Evolutionary conservation across 2,113 vertebrate genomes (phyloP).

Genomic region (Atractosteus spatula): DNA sequence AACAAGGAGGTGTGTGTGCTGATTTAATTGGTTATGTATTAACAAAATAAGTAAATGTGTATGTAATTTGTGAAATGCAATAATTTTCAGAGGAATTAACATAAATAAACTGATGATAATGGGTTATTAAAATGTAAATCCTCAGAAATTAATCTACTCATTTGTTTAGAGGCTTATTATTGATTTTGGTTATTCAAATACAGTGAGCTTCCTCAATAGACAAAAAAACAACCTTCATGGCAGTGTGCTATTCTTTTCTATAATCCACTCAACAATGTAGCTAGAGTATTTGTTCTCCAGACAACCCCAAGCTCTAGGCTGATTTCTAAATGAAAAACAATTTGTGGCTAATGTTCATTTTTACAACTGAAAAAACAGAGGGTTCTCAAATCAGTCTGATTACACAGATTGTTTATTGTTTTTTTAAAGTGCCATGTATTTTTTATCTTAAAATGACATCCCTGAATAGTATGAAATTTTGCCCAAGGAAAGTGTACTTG

Average conservation of each 20-base stretch:
- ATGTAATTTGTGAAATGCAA: slow-evolving; percentile 13
- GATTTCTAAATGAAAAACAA: slow-evolving; percentile 38
- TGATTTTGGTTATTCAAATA: background rate
- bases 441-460: too few relatives aligned
- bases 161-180: background rate
- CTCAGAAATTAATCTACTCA: slow-evolving; percentile 25
- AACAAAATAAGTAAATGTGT: too few relatives aligned
- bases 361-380: too few relatives aligned
- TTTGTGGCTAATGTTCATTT: slow-evolving; percentile 39
- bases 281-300: slow-evolving; percentile 38
- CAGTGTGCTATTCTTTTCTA: slow-evolving; percentile 10
- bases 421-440: too few relatives aligned
- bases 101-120: slow-evolving; percentile 18
- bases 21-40: too few relatives aligned
- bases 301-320: slow-evolving; percentile 27
- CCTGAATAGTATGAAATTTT: too few relatives aligned
- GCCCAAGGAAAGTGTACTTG: too few relatives aligned
- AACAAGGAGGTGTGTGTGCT: too few relatives aligned
- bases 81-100: slow-evolving; percentile 20
- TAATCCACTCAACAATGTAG: slow-evolving; percentile 21
- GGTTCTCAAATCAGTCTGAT: too few relatives aligned
- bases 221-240: slow-evolving; percentile 22
- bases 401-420: too few relatives aligned
- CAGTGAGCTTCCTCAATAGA: background rate
- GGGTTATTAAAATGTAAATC: slow-evolving; percentile 21